Percentiles rank a stretch among this genome's conserved stretches.
Evolutionary conservation across 2,888 invertebrate species (phyloP).

Genomic region (Toxonevra muliebris): DNA sequence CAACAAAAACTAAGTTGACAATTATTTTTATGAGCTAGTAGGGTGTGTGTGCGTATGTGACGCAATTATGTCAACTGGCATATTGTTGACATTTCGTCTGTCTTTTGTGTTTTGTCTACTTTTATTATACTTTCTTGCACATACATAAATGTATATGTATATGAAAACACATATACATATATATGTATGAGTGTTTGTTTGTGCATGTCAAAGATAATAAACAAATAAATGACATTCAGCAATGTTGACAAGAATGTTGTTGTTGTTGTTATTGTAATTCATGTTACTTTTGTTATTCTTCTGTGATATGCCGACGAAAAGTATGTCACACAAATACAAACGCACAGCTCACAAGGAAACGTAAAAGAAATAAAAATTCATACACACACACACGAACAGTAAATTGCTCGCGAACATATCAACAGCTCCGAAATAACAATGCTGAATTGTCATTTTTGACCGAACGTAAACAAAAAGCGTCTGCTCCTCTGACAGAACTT

Average conservation of each 20-base stretch:
- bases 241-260: not conserved
- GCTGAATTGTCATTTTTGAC: too few relatives aligned
- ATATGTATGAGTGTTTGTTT: conserved; percentile 7
- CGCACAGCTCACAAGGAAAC: not conserved
- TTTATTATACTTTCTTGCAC: too few relatives aligned
- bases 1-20: too few relatives aligned
- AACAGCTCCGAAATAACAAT: too few relatives aligned
- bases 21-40: too few relatives aligned
- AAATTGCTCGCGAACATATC: not conserved
- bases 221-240: conserved; percentile 12
- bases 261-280: not conserved
- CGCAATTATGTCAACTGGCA: conserved; percentile 9
- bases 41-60: not conserved
- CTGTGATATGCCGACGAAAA: not conserved
- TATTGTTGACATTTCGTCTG: conserved; percentile 23
- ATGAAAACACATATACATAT: conserved; percentile 13
- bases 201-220: not conserved
- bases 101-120: too few relatives aligned
- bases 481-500: too few relatives aligned
- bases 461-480: too few relatives aligned
- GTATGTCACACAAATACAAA: not conserved
- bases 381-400: not conserved
- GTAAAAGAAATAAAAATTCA: not conserved
- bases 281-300: not conserved
- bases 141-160: not conserved